Conservation (phyloP, 2,113 vertebrate species). For the Erpornis zantholeuca region DNA sequence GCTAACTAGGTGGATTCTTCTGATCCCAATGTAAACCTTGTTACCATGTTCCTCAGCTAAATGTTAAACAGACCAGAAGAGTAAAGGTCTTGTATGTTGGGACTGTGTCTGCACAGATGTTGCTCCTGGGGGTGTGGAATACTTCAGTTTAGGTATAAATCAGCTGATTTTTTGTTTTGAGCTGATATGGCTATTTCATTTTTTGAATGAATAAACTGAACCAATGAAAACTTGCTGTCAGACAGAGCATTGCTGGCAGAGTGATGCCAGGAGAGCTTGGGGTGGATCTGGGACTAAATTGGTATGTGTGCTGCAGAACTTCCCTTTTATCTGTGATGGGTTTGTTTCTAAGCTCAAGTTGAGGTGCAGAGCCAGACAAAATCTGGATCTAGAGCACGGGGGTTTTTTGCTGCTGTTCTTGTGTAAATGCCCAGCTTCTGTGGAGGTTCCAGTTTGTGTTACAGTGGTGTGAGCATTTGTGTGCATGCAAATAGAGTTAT, state of each 20-base stretch:
- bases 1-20: neutral
- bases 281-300: neutral
- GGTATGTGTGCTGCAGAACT: neutral
- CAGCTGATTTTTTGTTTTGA: neutral
- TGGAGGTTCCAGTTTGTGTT: neutral
- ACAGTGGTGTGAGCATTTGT: rapidly evolving
- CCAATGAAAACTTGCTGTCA: neutral
- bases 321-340: rapidly evolving
- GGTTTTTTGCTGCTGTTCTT: rapidly evolving
- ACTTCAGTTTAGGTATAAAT: neutral
- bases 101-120: neutral
- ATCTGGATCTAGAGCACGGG: neutral
- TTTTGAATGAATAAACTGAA: neutral
- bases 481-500: neutral
- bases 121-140: neutral
- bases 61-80: neutral
- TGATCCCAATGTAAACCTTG: neutral
- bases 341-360: neutral
- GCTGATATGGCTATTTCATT: neutral
- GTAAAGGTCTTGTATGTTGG: neutral
- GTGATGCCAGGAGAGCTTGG: neutral
- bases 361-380: neutral
- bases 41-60: neutral
- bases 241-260: neutral
- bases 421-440: neutral